phyloP scores from a whole-genome alignment of 1,140 invertebrate genomes.

The Adelges cooleyi region DNA sequence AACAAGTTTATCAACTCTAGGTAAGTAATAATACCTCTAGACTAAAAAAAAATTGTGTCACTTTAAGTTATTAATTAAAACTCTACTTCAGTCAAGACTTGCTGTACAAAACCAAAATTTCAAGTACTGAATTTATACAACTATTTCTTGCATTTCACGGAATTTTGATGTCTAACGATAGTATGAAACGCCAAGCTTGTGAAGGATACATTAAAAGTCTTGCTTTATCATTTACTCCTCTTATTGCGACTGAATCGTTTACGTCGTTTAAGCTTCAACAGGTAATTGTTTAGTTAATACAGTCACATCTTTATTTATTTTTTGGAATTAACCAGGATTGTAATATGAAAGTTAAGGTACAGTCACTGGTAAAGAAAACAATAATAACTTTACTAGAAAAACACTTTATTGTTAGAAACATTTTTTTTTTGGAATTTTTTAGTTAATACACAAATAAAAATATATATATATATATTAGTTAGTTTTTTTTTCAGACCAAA shows the following conservation, averaged over 20 bases:
- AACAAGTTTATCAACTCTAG: slow-evolving; percentile 31
- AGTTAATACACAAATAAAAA: too few species aligned
- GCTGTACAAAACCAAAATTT: slow-evolving; percentile 42
- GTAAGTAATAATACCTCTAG: neutral
- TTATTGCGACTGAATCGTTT: slow-evolving; percentile 66
- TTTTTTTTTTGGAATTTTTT: neutral
- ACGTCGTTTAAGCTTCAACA: slow-evolving; percentile 56
- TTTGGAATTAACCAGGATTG: neutral
- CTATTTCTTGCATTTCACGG: slow-evolving; percentile 57
- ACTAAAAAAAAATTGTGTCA: neutral
- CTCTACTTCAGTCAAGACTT: slow-evolving; percentile 30
- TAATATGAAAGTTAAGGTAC: too few species aligned
- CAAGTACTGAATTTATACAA: slow-evolving; percentile 53
- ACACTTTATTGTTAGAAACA: too few species aligned
- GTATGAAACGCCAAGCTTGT: slow-evolving; percentile 41
- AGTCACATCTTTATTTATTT: neutral
- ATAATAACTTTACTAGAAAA: too few species aligned
- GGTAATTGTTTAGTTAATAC: slow-evolving; percentile 35
- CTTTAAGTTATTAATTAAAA: neutral
- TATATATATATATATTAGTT: too few species aligned
- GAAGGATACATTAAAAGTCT: slow-evolving; percentile 48
- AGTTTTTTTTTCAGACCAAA: too few species aligned
- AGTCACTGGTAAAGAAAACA: too few species aligned
- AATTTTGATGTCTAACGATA: slow-evolving; percentile 45
- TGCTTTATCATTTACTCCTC: slow-evolving; percentile 55